A percentile compares a stretch with the other conserved stretches of the same genome.
These are phyloP conservation scores for Porites australiensis DNA, from an alignment of 64 coral and sea anemone genomes.

Conservation along the genomic window DNA sequence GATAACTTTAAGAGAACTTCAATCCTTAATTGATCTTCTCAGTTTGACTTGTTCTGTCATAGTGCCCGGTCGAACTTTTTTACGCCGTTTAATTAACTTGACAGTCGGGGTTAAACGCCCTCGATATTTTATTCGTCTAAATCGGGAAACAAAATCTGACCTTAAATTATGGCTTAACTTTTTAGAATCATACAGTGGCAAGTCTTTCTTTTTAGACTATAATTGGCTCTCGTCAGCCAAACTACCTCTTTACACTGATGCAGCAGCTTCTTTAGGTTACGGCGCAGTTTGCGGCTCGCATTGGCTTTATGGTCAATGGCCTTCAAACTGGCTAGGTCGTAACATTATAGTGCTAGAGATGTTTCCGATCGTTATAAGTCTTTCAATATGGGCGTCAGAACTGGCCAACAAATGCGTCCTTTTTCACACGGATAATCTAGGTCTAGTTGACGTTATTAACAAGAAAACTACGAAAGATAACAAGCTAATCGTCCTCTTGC, in stretches of 20 bases:
- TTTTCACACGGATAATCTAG: constrained; percentile 15
- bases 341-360: constrained; percentile 24
- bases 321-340: not conserved
- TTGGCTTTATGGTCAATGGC: not conserved
- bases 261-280: not conserved
- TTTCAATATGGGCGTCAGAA: not conserved
- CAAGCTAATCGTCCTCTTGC: not conserved
- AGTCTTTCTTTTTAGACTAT: constrained; percentile 40
- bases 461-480: constrained; percentile 7
- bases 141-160: constrained; percentile 23
- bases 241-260: constrained; percentile 34
- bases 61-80: too few relatives aligned
- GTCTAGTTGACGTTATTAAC: constrained; percentile 20
- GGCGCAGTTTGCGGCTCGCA: not conserved
- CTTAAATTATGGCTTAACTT: constrained; percentile 9
- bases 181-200: constrained; percentile 3
- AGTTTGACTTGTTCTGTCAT: not conserved
- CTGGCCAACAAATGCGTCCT: not conserved
- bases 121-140: not conserved
- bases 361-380: constrained; percentile 14
- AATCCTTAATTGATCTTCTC: not conserved
- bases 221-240: constrained; percentile 32
- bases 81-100: too few relatives aligned
- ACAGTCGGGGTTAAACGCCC: not conserved
- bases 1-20: not conserved